Base-by-base conservation (phyloP, 2,113 vertebrate species). In the Pyxicephalus adspersus region DNA sequence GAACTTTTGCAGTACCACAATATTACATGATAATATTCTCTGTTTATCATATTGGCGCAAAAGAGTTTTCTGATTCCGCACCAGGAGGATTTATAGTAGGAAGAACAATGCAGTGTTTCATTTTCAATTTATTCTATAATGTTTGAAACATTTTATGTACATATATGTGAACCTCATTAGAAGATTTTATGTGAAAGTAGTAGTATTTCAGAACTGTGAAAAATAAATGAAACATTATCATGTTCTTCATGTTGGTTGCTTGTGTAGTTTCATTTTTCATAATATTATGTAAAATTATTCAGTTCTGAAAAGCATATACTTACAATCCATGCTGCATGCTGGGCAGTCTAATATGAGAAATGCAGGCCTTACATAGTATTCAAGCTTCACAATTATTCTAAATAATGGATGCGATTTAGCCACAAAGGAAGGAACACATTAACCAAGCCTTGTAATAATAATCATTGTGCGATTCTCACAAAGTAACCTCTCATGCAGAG, bases 401-500 rank as follows among this genome's bases (percentile, higher is more conserved):
- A 61, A 38, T 73, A 81, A 81, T 81, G 45, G 60, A 81, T 73
- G 50, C 52, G 79, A 81, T 81, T 73, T 64, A 81, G 45, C 60
- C 38, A 54, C 57, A 52, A 73, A 28, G 51, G 22, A 29, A 81
- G 25, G 50, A 71, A 71, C 45, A 52, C 79, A 81, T 81, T 81
- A 81, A 73, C 67, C 45, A 64, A 55, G 54, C 31, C 26, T 54
- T 54, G 50, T n/a, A 81, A 57, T 73, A 78, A 80, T 80, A 80
- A 70, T 78, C 64, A 67, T 61, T 60, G 77, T 45, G 68, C 23
- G 29, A 80, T 60, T 71, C 38, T 18, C 34, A 50, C 54, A 61
- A 70, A 64, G 64, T 52, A 80, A 25, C 58, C 34, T 72, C 61
- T 80, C 57, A 80, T 80, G 58, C 3, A 54, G 18, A 52, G 25